These are phyloP conservation scores for Drosophila colorata DNA, from an alignment of 2,888 invertebrate species.

Conservation along the genomic window DNA sequence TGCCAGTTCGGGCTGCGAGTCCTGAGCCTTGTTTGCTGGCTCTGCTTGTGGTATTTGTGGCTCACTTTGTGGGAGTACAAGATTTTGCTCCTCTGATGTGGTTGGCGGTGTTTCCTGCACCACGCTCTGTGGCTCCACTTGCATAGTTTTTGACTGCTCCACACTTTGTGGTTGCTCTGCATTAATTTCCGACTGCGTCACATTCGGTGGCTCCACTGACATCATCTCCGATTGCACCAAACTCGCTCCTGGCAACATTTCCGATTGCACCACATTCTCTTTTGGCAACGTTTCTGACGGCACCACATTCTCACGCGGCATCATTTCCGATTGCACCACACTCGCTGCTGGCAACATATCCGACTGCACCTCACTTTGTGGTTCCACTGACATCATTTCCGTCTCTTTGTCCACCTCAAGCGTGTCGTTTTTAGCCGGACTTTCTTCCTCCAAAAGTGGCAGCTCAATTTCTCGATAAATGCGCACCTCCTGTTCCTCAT, in stretches of 20 bases:
- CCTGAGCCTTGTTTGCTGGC: background rate
- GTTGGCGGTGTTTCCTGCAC: background rate
- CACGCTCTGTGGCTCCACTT: conserved; percentile 2
- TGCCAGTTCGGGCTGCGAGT: background rate
- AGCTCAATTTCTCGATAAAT: conserved; percentile 74
- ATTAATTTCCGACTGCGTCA: background rate
- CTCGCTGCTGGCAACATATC: background rate
- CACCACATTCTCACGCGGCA: too few relatives aligned
- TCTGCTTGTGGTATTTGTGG: background rate
- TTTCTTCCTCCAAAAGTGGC: conserved; percentile 31
- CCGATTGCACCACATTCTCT: background rate
- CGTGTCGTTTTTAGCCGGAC: background rate
- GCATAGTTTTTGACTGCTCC: background rate
- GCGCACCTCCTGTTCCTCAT: conserved; percentile 49
- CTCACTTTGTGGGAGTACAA: background rate
- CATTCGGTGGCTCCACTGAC: background rate
- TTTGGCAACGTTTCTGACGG: too few relatives aligned
- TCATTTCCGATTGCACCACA: background rate
- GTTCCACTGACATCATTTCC: background rate
- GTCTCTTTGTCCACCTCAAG: conserved; percentile 2
- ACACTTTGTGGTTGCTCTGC: background rate
- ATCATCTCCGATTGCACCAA: background rate
- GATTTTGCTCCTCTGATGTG: background rate
- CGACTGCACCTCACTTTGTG: background rate
- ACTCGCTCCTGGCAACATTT: background rate